Evolutionary conservation across 2,797 vertebrate genomes (phyloP), one percentile per base, ranked within the genome.

Genomic region (Peromyscus melanophrys): DNA sequence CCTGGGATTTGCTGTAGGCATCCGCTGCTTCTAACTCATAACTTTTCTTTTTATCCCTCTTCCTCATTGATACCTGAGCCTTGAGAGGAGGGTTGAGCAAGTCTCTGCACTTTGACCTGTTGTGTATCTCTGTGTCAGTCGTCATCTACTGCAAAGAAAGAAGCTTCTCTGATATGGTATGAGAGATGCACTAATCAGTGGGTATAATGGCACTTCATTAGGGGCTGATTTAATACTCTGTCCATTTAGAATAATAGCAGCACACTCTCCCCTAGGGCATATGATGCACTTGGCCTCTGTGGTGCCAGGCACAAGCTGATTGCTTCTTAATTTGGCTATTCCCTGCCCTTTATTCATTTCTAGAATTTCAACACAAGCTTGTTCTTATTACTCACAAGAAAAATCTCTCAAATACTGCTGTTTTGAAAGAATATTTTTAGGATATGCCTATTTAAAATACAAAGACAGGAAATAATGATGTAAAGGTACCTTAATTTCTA

Each of bases 351-450:
- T 92, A 49, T 86, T 87, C 59, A 98, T 92, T 73, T 96, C 93
- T 94, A 52, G 27, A 57, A 5, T 31, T 92, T 88, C 21, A 97
- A 90, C 61, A 6, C 8, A 59, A 63, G 12, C 37, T 96, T 73
- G 0, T 7, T 4, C 69, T 83, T 93, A 76, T 95, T 63, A 92
- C 61, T 63, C 92, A 19, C n/a, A 71, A 89, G 90, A 46, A 98
- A 98, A 97, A 97, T 83, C 13, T 82, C 92, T 97, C 76, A 90
- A 91, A 92, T 82, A 94, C 73, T 98, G 84, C 90, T 89, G 37
- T 93, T 95, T 95, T 95, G 93, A 57, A 97, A 84, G 90, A 85
- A 84, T 27, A 57, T 97, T 97, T 89, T 96, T 37, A 90, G 96
- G 97, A 92, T 43, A 19, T 93, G 1, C 0, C 63, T 88, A 37